These are phyloP conservation scores for Drosophila triauraria DNA, from an alignment of 1,140 invertebrate species.

Conservation along the genomic window DNA sequence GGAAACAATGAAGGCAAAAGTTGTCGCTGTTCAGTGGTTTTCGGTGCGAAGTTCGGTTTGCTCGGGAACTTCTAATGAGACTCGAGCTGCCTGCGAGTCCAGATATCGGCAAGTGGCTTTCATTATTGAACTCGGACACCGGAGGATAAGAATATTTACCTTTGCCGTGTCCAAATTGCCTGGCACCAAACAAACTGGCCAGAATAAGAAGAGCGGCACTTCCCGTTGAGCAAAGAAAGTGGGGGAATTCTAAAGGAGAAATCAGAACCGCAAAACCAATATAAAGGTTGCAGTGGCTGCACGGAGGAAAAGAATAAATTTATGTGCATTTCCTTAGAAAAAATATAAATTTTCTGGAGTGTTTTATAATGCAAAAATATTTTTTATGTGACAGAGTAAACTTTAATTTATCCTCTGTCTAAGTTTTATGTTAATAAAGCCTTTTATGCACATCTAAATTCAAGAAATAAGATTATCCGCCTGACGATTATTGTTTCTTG, in stretches of 20 bases:
- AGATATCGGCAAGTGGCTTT: constrained; percentile 51
- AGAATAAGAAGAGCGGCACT: constrained; percentile 6
- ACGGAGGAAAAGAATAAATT: constrained; percentile 2
- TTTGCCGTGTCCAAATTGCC: constrained; percentile 54
- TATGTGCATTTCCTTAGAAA: neutral
- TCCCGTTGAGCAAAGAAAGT: constrained; percentile 40
- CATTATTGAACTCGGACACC: constrained; percentile 49
- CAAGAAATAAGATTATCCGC: neutral
- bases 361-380: neutral
- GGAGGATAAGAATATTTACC: constrained; percentile 53
- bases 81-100: constrained; percentile 27
- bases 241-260: constrained; percentile 17
- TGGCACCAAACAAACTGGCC: constrained; percentile 41
- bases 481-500: neutral
- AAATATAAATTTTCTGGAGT: neutral
- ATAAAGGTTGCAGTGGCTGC: constrained; percentile 6
- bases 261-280: constrained; percentile 37
- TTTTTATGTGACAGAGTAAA: too few relatives aligned
- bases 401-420: neutral
- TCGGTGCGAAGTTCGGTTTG: constrained; percentile 60
- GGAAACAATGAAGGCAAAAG: constrained; percentile 81
- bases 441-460: neutral
- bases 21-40: constrained; percentile 63
- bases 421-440: neutral
- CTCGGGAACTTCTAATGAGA: constrained; percentile 52